Conservation (phyloP, 2,113 vertebrate genomes). For the Pongo abelii region DNA sequence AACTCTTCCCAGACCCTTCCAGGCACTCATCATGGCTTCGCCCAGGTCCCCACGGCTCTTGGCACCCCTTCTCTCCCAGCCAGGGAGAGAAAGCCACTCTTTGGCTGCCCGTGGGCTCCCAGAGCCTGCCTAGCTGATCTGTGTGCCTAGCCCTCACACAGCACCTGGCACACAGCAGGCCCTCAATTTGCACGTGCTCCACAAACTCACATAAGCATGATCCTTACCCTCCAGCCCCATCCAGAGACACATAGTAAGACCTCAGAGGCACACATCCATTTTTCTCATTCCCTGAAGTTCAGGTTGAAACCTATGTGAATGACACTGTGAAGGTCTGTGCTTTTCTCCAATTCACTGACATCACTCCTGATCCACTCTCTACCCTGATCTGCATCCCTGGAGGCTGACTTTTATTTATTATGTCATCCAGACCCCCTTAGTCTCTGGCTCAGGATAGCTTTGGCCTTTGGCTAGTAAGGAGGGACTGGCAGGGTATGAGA, state of each 20-base stretch:
- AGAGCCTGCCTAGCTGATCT: not conserved
- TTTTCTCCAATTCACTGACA: not conserved
- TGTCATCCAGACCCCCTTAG: not conserved
- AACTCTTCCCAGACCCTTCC: not conserved
- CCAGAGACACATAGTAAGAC: not conserved
- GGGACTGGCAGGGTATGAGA: not conserved
- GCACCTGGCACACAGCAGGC: not conserved
- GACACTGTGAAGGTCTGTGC: not conserved
- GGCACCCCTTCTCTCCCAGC: not conserved
- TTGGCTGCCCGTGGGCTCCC: not conserved
- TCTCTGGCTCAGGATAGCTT: not conserved
- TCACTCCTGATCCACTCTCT: not conserved
- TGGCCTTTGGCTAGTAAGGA: not conserved
- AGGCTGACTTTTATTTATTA: not conserved
- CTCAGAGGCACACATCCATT: not conserved
- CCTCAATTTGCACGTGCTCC: not conserved
- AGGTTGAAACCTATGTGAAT: not conserved
- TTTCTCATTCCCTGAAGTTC: not conserved
- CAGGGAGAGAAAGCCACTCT: not conserved
- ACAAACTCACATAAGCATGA: not conserved
- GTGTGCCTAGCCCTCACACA: not conserved
- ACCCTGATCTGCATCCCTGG: not conserved
- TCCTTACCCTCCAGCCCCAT: not conserved
- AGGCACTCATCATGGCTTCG: not conserved
- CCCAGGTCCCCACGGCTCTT: accelerated